A percentile compares a stretch with the other conserved stretches of the same genome.
phyloP scores from a whole-genome alignment of 2,113 vertebrate genomes.

The Falco punctatus region DNA sequence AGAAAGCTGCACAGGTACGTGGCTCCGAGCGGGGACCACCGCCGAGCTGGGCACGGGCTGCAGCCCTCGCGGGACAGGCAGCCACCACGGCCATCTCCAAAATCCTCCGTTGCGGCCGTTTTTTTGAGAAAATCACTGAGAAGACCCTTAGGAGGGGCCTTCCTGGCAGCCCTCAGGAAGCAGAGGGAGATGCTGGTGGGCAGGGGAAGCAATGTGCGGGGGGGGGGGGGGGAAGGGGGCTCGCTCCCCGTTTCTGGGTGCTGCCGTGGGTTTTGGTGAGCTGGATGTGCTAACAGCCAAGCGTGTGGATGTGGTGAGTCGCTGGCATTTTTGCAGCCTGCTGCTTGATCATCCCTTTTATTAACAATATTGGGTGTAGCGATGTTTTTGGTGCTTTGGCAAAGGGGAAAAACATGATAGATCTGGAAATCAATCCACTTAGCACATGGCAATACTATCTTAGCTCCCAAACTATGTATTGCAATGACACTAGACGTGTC shows the following conservation, averaged over 20 bases:
- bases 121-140: not conserved
- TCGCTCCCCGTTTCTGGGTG: rapidly evolving
- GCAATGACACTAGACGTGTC: rapidly evolving
- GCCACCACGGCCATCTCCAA: not conserved
- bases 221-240: not conserved
- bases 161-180: not conserved
- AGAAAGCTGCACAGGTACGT: constrained; percentile 66
- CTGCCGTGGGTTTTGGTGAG: not conserved
- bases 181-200: not conserved
- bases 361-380: rapidly evolving
- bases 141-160: not conserved
- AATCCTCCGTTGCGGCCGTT: rapidly evolving
- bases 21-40: not conserved
- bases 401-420: rapidly evolving
- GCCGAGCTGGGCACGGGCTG: not conserved
- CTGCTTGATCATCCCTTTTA: not conserved
- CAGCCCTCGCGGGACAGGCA: not conserved
- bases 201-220: not conserved
- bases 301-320: rapidly evolving
- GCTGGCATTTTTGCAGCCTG: rapidly evolving
- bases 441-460: rapidly evolving
- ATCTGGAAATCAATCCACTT: rapidly evolving
- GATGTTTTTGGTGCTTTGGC: not conserved
- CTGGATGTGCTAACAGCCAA: not conserved
- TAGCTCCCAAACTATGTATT: rapidly evolving